Base-by-base conservation (phyloP, 1,140 invertebrate genomes). In the Aphidius gifuensis region DNA sequence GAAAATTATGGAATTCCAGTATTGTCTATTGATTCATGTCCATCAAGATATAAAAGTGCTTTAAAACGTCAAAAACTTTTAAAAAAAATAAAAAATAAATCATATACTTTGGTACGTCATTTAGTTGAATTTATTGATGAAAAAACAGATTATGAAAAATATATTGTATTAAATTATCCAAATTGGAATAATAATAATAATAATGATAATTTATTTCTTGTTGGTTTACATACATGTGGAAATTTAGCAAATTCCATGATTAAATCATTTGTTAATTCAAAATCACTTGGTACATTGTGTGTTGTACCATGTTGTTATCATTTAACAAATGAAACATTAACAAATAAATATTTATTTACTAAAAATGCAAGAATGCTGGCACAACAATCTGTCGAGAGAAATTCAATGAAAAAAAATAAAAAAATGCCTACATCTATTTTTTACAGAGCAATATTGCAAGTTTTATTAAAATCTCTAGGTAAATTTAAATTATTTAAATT, bases 291-390 rank as follows among this genome's bases (percentile, higher is more conserved):
- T 63, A 83, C 84, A 1, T 70, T 95, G 0, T 89, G 91, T 58
- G 91, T 92, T 69, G 90, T 97, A 44, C 91, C 91, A 1, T 97
- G 95, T 74, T 97, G 94, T 75, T 97, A 96, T 80, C 85, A 97
- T 83, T 83, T 96, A 68, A 75, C 95, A 65, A 83, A 87, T 60
- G 91, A 96, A 82, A 74, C 79, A 68, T 76, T 84, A 59, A 81
- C 80, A 68, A 61, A 61, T 63, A 61, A 74, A 51, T 84, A 85
- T 67, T 68, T 69, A 9, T 77, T 93, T n/a, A 88, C 90, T 1
- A 84, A 90, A 62, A 92, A 92, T 75, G 88, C 90, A 5, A 83
- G 91, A 65, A 94, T 93, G 91, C 75, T 94, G 46, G 90, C 91
- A 6, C 86, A 90, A 7, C 92, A 94, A 71, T 88, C 90, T 0